phyloP scores from a whole-genome alignment of 2,113 vertebrate genomes.

The Phylloscopus trochiloides region DNA sequence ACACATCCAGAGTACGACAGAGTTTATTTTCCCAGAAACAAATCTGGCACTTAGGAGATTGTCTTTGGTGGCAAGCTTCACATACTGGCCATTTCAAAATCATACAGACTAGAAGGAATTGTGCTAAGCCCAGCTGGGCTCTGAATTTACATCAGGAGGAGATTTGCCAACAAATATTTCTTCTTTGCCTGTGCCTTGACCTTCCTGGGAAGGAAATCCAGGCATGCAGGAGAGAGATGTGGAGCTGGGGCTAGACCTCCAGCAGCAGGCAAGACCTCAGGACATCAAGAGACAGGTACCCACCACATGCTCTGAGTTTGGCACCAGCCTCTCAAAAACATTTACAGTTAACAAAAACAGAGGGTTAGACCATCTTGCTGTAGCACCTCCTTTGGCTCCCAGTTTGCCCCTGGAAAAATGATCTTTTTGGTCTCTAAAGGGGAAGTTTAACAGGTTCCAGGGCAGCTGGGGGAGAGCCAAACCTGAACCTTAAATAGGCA shows the following conservation, averaged over 20 bases:
- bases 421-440: background rate
- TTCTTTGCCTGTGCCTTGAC: background rate
- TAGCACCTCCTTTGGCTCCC: background rate
- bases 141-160: background rate
- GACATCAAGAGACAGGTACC: accelerated
- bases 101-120: background rate
- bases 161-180: background rate
- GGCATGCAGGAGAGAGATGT: background rate
- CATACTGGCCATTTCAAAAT: background rate
- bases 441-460: background rate
- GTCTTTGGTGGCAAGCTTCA: background rate
- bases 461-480: background rate
- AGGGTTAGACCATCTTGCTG: background rate
- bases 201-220: background rate
- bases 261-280: background rate
- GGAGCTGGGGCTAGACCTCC: background rate
- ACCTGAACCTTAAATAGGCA: background rate
- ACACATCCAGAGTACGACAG: background rate
- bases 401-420: background rate
- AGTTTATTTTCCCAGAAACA: background rate
- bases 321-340: background rate
- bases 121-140: background rate
- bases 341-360: background rate
- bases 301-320: accelerated
- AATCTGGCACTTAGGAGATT: background rate